These are phyloP conservation scores for Lithophane ornitopus DNA, from an alignment of 2,888 invertebrate species.

Conservation along the genomic window DNA sequence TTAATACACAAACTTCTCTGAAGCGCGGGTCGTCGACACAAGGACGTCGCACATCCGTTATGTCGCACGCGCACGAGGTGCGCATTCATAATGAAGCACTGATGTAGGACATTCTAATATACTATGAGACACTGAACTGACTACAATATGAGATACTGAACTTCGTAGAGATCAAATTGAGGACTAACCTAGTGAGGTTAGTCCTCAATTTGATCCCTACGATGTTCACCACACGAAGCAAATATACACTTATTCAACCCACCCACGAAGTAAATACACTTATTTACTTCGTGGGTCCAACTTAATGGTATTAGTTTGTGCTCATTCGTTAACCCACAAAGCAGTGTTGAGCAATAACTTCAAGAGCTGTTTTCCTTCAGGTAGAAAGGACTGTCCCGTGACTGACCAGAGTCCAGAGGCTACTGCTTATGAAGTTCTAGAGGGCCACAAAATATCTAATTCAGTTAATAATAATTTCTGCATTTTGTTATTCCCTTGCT, in stretches of 20 bases:
- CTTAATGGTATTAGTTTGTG: not conserved
- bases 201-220: too few species aligned
- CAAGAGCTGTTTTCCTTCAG: not conserved
- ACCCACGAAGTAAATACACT: too few species aligned
- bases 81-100: slow-evolving; percentile 37
- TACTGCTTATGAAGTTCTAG: not conserved
- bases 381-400: not conserved
- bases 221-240: too few species aligned
- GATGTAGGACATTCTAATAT: not conserved
- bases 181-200: too few species aligned
- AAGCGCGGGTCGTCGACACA: slow-evolving; percentile 62
- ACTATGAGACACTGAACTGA: too few species aligned
- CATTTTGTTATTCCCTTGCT: too few species aligned
- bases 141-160: not conserved
- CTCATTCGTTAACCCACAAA: not conserved
- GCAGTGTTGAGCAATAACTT: not conserved
- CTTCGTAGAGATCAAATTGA: too few species aligned
- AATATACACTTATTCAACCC: too few species aligned
- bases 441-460: not conserved
- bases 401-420: not conserved
- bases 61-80: not conserved
- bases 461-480: too few species aligned
- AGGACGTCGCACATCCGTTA: slow-evolving; percentile 60
- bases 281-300: not conserved
- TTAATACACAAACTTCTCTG: slow-evolving; percentile 23